Base-by-base conservation (phyloP, 2,797 vertebrate species). In the Chelon auratus region DNA sequence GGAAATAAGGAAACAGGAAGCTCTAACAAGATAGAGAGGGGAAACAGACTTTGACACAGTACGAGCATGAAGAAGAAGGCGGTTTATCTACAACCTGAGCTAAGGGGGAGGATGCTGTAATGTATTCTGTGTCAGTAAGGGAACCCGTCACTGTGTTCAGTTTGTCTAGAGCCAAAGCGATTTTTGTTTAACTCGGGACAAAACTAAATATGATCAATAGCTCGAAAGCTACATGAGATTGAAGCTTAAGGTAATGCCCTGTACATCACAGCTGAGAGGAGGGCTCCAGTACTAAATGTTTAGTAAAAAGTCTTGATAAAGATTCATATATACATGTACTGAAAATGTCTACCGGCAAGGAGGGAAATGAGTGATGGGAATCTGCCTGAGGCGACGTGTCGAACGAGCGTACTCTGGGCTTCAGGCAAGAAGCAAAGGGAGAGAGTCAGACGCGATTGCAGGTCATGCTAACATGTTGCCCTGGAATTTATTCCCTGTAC, bases 181-280 rank as follows among this genome's bases (percentile, higher is more conserved):
- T 7, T 6, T 33, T 33, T 1, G 30, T 7, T 33, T 33, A 8
- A 6, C 5, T 33, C 30, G 3, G 30, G 30, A 33, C 6, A 33
- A 33, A 33, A 8, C 30, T 33, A 33, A 33, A 33, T 5, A 33
- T 33, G 30, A 33, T 33, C 2, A 3, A 33, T 7, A 33, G 30
- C 30, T 33, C 30, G 7, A 33, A 5, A 33, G 30, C 30, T 33
- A 33, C 30, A 33, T 33, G 30, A 6, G 30, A 33, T 33, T 33
- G 30, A 33, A 33, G 30, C 30, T 33, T 33, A 9, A n/a, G 39
- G 24, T 42, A 51, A 62, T 40, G 8, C 30, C 3, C 53, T 72
- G 42, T 65, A 45, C 58, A 50, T 57, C 54, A 8, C 26, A 18
- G 47, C 47, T 15, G 48, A 30, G 48, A 63, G 64, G 20, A 18